These are phyloP conservation scores for Peromyscus eremicus DNA, from an alignment of 2,797 vertebrate genomes.

Conservation along the genomic window DNA sequence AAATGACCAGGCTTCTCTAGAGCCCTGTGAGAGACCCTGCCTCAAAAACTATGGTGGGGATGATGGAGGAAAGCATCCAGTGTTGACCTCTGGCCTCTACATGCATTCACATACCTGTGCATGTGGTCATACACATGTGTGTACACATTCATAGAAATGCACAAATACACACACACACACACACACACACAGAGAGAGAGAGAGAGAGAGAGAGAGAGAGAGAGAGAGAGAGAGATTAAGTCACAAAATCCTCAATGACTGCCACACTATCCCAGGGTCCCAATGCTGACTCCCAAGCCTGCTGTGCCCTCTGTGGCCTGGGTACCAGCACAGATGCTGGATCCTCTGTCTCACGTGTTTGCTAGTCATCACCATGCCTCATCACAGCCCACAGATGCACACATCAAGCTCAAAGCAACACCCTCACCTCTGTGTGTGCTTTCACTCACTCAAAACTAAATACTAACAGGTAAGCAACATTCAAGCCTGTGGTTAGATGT, in stretches of 20 bases:
- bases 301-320: fast-evolving
- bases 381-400: fast-evolving
- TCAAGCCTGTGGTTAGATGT: not conserved
- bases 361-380: no score
- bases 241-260: not conserved
- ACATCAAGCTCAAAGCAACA: fast-evolving
- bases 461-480: not conserved
- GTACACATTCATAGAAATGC: not conserved
- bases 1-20: not conserved
- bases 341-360: not conserved
- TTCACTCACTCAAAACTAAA: not conserved
- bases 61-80: not conserved
- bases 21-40: not conserved
- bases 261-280: not conserved
- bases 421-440: not conserved
- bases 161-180: not conserved
- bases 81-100: not conserved
- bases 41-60: not conserved
- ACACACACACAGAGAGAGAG: not conserved
- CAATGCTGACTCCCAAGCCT: not conserved
- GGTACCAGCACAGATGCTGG: fast-evolving
- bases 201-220: not conserved
- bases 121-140: not conserved
- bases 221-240: not conserved
- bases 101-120: not conserved